phyloP scores from a whole-genome alignment of 2,888 invertebrate genomes.

The Onchidella celtica region DNA sequence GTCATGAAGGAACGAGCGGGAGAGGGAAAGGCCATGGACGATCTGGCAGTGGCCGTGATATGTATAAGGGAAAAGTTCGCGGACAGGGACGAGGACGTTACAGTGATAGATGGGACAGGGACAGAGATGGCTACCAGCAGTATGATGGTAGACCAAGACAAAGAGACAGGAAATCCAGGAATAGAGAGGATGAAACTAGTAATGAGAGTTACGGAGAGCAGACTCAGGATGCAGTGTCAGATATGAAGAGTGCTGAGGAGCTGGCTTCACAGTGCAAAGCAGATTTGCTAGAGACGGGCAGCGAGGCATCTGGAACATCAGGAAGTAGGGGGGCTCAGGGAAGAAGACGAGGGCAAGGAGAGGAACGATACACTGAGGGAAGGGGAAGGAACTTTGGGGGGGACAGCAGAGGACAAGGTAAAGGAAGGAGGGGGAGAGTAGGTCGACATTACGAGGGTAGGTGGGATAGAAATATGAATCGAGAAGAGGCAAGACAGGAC shows the following conservation, averaged over 20 bases:
- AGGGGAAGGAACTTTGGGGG: conserved; percentile 1
- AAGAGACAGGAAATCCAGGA: too few relatives aligned
- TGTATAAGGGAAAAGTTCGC: too few relatives aligned
- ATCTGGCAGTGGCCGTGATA: neutral
- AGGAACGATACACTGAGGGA: conserved; percentile 24
- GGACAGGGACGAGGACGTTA: too few relatives aligned
- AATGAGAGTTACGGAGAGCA: too few relatives aligned
- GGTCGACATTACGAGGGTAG: neutral
- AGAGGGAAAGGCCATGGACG: conserved; percentile 20
- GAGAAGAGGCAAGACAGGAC: too few relatives aligned
- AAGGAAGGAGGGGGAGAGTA: too few relatives aligned
- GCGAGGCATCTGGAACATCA: too few relatives aligned
- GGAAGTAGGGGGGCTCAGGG: neutral
- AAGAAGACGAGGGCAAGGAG: conserved; percentile 2
- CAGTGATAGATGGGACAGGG: too few relatives aligned
- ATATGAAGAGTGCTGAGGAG: neutral
- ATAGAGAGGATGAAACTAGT: too few relatives aligned
- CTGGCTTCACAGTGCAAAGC: neutral
- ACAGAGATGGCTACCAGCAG: too few relatives aligned
- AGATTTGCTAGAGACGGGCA: neutral
- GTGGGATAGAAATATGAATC: neutral
- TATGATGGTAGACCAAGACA: too few relatives aligned
- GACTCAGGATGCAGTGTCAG: neutral
- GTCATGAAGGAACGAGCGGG: conserved; percentile 15
- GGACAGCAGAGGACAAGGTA: conserved; percentile 1